These are phyloP conservation scores for Atherinomorus stipes DNA, from an alignment of 2,113 vertebrate species.

Conservation along the genomic window DNA sequence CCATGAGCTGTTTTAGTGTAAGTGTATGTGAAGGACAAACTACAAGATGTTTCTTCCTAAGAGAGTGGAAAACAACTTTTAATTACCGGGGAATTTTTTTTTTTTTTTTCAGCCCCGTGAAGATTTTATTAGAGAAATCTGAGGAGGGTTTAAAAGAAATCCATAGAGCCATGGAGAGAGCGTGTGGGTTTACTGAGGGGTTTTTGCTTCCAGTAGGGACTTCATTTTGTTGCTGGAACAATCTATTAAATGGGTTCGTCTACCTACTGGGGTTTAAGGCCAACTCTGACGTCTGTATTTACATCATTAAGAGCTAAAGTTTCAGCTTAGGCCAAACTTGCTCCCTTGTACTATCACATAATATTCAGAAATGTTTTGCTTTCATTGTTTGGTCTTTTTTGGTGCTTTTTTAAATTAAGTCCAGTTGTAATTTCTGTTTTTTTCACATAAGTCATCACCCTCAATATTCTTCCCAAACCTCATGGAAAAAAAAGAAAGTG, in stretches of 20 bases:
- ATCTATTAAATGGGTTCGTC: constrained; percentile 2
- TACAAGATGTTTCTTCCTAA: constrained; percentile 22
- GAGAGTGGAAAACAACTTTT: constrained; percentile 30
- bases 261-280: constrained; percentile 14
- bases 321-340: constrained; percentile 7
- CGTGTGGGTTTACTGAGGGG: constrained; percentile 15
- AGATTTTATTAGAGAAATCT: constrained; percentile 51
- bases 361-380: not conserved
- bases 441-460: not conserved
- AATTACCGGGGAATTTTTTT: constrained; percentile 19
- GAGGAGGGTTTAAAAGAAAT: constrained; percentile 46
- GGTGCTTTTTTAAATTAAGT: not conserved
- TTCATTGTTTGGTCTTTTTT: not conserved
- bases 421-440: not conserved
- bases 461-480: not conserved
- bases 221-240: constrained; percentile 12
- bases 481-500: not conserved
- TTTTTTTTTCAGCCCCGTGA: constrained; percentile 17
- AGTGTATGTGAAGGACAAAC: constrained; percentile 6
- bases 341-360: not conserved
- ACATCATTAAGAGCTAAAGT: not conserved
- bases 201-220: constrained; percentile 7
- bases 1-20: not conserved
- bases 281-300: not conserved
- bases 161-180: not conserved